These are phyloP conservation scores for Drosophila kanapiae DNA, from an alignment of 1,140 invertebrate species.

Conservation along the genomic window DNA sequence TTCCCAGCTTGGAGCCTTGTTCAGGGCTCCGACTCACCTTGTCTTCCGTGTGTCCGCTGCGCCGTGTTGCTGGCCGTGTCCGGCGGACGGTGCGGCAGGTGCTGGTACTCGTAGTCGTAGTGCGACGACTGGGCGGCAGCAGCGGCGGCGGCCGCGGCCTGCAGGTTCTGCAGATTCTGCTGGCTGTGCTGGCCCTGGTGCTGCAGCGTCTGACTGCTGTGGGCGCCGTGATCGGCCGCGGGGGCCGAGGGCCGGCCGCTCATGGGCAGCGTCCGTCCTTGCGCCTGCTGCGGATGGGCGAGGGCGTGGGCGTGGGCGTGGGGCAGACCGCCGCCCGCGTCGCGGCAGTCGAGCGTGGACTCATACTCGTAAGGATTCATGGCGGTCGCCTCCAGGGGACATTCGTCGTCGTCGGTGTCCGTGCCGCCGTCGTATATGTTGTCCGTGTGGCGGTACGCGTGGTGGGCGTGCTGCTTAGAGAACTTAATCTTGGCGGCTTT, in stretches of 20 bases:
- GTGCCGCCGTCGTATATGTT: slow-evolving; percentile 85
- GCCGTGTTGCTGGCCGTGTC: slow-evolving; percentile 69
- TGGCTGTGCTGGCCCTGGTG: slow-evolving; percentile 77
- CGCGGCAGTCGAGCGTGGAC: slow-evolving; percentile 83
- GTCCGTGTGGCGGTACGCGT: slow-evolving; percentile 84
- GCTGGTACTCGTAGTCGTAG: slow-evolving; percentile 80
- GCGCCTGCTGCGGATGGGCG: slow-evolving; percentile 12
- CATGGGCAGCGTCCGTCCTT: slow-evolving; percentile 64
- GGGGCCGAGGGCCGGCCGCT: slow-evolving; percentile 53
- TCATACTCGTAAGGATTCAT: slow-evolving; percentile 85
- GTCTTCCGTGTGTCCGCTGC: slow-evolving; percentile 83
- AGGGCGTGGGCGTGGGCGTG: slow-evolving; percentile 16
- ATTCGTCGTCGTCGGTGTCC: slow-evolving; percentile 85
- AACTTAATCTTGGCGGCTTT: slow-evolving; percentile 85
- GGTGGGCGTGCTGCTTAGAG: slow-evolving; percentile 83
- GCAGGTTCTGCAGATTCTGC: slow-evolving; percentile 81
- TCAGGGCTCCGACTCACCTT: slow-evolving; percentile 64
- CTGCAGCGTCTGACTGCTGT: slow-evolving; percentile 79
- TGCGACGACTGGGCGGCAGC: slow-evolving; percentile 67
- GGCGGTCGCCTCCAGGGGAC: slow-evolving; percentile 83
- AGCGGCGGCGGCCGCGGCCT: slow-evolving; percentile 69
- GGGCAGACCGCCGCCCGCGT: slow-evolving; percentile 66
- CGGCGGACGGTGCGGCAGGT: slow-evolving; percentile 79
- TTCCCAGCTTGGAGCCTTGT: not conserved
- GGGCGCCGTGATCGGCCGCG: slow-evolving; percentile 37